A percentile compares a stretch with the other conserved stretches of the same genome.
Conservation (phyloP, 2,113 vertebrate species). For the Uropsilus gracilis region DNA sequence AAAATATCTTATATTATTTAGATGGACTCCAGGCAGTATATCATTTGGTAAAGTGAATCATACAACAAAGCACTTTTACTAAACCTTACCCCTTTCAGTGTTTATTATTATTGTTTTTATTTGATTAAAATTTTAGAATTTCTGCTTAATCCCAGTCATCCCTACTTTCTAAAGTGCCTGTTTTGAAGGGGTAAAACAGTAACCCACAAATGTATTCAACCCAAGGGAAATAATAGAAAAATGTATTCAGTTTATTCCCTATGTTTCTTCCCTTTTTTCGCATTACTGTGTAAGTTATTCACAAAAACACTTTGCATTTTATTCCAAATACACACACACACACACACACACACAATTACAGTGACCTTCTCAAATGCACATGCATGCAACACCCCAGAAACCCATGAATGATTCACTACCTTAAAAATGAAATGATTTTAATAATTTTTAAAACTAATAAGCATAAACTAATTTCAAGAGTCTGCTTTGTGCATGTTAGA, state of each 20-base stretch:
- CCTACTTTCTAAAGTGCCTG: background rate
- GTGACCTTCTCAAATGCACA: background rate
- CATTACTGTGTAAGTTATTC: background rate
- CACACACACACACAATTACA: no score
- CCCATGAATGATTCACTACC: slow-evolving; percentile 17
- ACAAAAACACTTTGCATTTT: background rate
- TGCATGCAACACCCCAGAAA: background rate
- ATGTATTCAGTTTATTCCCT: background rate
- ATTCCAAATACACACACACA: no score
- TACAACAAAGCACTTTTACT: background rate
- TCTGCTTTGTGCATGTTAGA: slow-evolving; percentile 54
- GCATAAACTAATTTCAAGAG: slow-evolving; percentile 68
- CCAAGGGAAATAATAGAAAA: background rate
- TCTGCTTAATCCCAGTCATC: background rate
- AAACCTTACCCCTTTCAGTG: background rate
- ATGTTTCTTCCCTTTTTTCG: background rate
- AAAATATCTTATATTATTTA: background rate
- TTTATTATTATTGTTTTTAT: background rate
- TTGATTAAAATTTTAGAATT: slow-evolving; percentile 20
- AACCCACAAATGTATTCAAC: slow-evolving; percentile 23
- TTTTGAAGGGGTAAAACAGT: background rate
- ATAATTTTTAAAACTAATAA: slow-evolving; percentile 69
- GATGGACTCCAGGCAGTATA: background rate
- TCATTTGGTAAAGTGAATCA: slow-evolving; percentile 2
- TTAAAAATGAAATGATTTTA: slow-evolving; percentile 69